These are phyloP conservation scores for Ceraclea dissimilis DNA, from an alignment of 2,888 invertebrate genomes.

Conservation along the genomic window DNA sequence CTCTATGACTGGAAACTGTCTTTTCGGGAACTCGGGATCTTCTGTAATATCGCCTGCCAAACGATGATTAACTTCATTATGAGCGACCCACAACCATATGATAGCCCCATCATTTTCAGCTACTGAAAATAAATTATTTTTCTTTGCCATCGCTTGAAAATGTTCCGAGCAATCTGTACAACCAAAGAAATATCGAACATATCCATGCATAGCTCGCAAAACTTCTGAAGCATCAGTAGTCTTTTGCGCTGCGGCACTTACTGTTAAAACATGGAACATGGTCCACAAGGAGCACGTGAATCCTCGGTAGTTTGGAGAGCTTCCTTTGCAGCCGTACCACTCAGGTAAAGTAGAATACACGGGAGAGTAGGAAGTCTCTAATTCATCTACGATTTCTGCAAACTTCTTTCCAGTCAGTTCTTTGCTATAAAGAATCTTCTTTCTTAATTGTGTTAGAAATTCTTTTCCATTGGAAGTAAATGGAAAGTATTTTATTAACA, in stretches of 20 bases:
- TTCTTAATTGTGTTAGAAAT: conserved; percentile 55
- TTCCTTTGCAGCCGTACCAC: conserved; percentile 80
- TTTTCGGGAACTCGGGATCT: conserved; percentile 84
- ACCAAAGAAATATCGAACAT: conserved; percentile 87
- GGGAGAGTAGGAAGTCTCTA: conserved; percentile 49
- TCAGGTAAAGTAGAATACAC: conserved; percentile 47
- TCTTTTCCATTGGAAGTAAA: conserved; percentile 58
- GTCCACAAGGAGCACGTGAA: conserved; percentile 96
- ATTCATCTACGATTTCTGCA: conserved; percentile 45
- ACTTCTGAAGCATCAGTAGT: conserved; percentile 58
- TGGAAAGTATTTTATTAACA: conserved; percentile 74
- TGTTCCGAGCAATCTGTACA: conserved; percentile 86
- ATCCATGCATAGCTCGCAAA: conserved; percentile 76
- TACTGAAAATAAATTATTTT: conserved; percentile 62
- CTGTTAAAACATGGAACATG: conserved; percentile 85
- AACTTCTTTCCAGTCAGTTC: conserved; percentile 55
- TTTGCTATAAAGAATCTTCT: conserved; percentile 44
- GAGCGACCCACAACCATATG: conserved; percentile 90
- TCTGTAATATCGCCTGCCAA: conserved; percentile 80
- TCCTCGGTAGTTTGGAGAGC: conserved; percentile 65
- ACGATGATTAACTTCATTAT: conserved; percentile 87
- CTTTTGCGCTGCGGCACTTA: conserved; percentile 56
- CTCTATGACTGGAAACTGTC: conserved; percentile 70
- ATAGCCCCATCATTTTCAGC: conserved; percentile 66
- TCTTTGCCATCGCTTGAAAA: conserved; percentile 77